These are phyloP conservation scores for Caenorhabditis japonica DNA, from an alignment of 2,888 invertebrate species.

Conservation along the genomic window DNA sequence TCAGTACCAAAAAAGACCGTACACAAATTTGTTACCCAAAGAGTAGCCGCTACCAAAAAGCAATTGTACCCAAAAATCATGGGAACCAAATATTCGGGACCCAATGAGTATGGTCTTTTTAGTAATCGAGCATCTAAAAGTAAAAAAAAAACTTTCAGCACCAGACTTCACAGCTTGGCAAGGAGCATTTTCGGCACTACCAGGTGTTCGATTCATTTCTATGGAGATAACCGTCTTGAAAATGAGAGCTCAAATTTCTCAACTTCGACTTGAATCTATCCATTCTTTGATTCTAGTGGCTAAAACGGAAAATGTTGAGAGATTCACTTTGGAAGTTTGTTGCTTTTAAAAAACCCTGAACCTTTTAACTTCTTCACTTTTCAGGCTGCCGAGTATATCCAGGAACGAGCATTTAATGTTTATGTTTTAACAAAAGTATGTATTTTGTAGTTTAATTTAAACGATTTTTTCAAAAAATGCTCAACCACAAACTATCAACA, in stretches of 20 bases:
- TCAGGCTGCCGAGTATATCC: slow-evolving; percentile 38
- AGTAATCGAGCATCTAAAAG: no score
- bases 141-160: no score
- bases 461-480: not conserved
- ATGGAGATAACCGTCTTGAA: slow-evolving; percentile 56
- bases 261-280: slow-evolving; percentile 44
- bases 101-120: no score
- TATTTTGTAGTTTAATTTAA: not conserved
- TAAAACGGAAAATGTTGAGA: slow-evolving; percentile 69
- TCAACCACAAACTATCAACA: no score
- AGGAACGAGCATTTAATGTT: slow-evolving; percentile 48
- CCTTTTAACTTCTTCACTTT: not conserved
- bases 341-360: not conserved
- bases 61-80: no score
- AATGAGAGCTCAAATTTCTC: slow-evolving; percentile 58
- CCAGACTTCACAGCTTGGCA: slow-evolving; percentile 61
- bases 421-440: slow-evolving; percentile 54
- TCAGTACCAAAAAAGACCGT: no score
- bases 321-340: slow-evolving; percentile 63
- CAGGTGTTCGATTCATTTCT: slow-evolving; percentile 55
- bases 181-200: slow-evolving; percentile 56
- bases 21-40: no score
- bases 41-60: no score
- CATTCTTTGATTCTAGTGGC: slow-evolving; percentile 70
- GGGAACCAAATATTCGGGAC: no score